Evolutionary conservation across 30 jellyfish, hydroid and myxozoan genomes (phyloP).

Genomic region (Turritopsis rubra): DNA sequence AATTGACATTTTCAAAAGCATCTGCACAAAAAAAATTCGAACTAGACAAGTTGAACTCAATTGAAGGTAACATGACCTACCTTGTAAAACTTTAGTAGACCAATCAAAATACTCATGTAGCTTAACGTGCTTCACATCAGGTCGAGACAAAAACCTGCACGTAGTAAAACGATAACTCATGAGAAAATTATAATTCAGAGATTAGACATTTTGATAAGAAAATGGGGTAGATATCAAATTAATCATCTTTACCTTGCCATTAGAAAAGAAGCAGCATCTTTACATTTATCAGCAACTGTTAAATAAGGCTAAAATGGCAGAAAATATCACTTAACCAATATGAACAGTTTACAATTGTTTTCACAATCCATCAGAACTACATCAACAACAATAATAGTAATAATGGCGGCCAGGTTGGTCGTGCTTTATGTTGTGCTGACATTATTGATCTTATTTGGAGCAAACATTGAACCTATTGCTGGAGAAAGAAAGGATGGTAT

Average conservation of each 20-base stretch:
- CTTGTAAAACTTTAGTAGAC: conserved; percentile 26
- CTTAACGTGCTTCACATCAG: conserved; percentile 59
- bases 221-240: no score
- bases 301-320: conserved; percentile 44
- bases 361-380: no score
- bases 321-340: background rate
- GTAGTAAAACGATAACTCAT: background rate
- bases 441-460: no score
- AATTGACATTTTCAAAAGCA: no score
- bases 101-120: conserved; percentile 48
- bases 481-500: no score
- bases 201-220: no score
- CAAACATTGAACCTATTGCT: no score
- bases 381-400: no score
- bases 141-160: conserved; percentile 75
- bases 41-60: background rate
- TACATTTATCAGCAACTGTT: conserved; percentile 52
- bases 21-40: background rate
- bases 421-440: no score
- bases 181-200: no score
- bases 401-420: no score
- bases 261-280: conserved; percentile 82
- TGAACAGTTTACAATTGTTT: no score
- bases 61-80: background rate
- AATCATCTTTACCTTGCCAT: conserved; percentile 82